Base-by-base conservation (phyloP, 2,113 vertebrate genomes). In the Antigone vipio region DNA sequence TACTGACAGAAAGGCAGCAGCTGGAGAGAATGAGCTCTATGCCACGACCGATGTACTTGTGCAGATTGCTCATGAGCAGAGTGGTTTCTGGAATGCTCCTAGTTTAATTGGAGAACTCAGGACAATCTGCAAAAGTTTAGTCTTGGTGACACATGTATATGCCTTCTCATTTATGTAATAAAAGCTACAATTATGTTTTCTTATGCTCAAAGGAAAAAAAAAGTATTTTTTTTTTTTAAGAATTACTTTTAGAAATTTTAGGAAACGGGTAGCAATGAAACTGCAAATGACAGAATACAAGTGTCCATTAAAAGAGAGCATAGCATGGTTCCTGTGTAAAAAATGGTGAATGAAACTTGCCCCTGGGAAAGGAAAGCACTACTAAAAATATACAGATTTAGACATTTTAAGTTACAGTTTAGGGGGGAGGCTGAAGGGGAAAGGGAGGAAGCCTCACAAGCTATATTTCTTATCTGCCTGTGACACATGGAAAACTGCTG, bases 1-100 rank as follows among this genome's bases (percentile, higher is more conserved):
- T 86, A 16, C 53, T 45, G 58, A 14, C 52, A 87, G 84, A 69
- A 86, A 38, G 73, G 80, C 89, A 94, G 42, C 80, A 86, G 76
- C 68, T 3, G 0, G 68, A 55, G 32, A 62, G 38, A 84, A 56
- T 2, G 4, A 40, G 7, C 59, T 58, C 15, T 60, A 5, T 38
- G 29, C 24, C 34, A 23, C 0, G 5, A 60, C 32, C 0, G 0
- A 27, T 60, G 35, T 26, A 21, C 34, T 72, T 52, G n/a, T 56
- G 76, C 86, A 92, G 75, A 47, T 91, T 72, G 72, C 55, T 91
- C 5, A 3, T 58, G n/a, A 94, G 27, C 59, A 80, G n/a, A 67
- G 21, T 49, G 23, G 20, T 64, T 92, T 82, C 35, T 89, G 35
- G 55, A 64, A 24, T 1, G 9, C 66, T 86, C 53, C 14, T 27